phyloP scores from a whole-genome alignment of 2,113 vertebrate genomes.

The Mustelus asterias region DNA sequence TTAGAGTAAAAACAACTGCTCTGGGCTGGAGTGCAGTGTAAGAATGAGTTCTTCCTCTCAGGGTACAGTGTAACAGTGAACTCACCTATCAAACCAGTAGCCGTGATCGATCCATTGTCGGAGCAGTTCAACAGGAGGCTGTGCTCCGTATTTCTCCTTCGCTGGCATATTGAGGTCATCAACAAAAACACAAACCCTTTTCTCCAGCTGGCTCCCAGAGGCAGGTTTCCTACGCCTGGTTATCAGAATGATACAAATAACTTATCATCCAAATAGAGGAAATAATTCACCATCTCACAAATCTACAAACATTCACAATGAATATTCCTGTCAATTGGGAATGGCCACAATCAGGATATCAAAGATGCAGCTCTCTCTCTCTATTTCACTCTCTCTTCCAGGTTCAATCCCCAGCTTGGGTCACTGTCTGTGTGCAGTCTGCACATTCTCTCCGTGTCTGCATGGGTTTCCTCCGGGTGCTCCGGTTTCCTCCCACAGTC shows the following conservation, averaged over 20 bases:
- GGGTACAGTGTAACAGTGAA: neutral
- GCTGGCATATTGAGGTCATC: constrained; percentile 72
- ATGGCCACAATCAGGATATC: neutral
- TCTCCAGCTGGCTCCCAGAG: constrained; percentile 52
- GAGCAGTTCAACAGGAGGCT: constrained; percentile 67
- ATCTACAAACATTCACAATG: neutral
- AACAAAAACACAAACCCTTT: constrained; percentile 64
- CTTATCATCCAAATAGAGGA: too few species aligned
- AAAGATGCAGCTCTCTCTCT: neutral
- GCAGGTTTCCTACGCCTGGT: constrained; percentile 54
- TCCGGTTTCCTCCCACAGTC: too few species aligned
- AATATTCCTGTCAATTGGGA: neutral
- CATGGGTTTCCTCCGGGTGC: too few species aligned
- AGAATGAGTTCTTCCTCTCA: neutral
- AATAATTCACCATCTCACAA: too few species aligned
- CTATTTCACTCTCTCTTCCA: too few species aligned
- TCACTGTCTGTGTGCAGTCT: too few species aligned
- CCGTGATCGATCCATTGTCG: constrained; percentile 66
- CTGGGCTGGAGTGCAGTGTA: neutral
- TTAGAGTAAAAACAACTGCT: neutral
- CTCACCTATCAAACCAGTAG: constrained; percentile 66
- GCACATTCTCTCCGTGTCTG: too few species aligned
- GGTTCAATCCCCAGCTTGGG: too few species aligned
- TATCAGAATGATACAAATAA: neutral
- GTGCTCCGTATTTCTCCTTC: constrained; percentile 67